A percentile compares a stretch with the other conserved stretches of the same genome.
phyloP scores from a whole-genome alignment of 92 coral and sea anemone genomes.

The Isaurus tuberculatus region DNA sequence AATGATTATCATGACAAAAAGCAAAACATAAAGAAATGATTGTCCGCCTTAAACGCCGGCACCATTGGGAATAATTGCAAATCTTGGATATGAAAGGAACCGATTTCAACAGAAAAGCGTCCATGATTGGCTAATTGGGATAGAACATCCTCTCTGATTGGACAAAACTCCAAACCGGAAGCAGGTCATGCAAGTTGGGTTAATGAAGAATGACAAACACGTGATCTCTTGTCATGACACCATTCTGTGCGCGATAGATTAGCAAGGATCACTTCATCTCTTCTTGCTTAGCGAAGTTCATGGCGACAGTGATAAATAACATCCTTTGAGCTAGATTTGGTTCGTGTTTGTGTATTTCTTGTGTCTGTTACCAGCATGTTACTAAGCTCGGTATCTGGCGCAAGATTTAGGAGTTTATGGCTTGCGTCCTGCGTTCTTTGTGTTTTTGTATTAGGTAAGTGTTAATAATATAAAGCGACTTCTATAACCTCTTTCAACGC shows the following conservation, averaged over 20 bases:
- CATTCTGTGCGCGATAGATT: slow-evolving; percentile 36
- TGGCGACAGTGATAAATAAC: neutral
- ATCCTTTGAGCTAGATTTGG: slow-evolving; percentile 10
- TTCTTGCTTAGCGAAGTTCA: neutral
- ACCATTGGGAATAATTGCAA: slow-evolving; percentile 43
- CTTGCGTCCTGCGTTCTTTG: neutral
- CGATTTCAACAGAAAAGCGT: slow-evolving; percentile 13
- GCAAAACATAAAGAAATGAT: neutral
- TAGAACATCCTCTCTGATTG: slow-evolving; percentile 22
- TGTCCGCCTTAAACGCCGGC: slow-evolving; percentile 20
- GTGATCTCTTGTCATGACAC: slow-evolving; percentile 48
- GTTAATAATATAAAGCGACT: neutral
- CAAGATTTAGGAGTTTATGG: slow-evolving; percentile 7
- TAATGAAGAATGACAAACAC: slow-evolving; percentile 54
- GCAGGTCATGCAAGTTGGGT: slow-evolving; percentile 20
- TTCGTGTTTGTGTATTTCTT: slow-evolving; percentile 9
- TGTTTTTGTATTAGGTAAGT: slow-evolving; percentile 41
- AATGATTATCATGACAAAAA: slow-evolving; percentile 45
- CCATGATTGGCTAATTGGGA: slow-evolving; percentile 12
- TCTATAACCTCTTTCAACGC: neutral
- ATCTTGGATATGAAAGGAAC: slow-evolving; percentile 18
- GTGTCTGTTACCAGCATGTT: slow-evolving; percentile 5
- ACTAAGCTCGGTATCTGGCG: neutral
- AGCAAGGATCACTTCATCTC: neutral
- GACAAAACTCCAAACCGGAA: slow-evolving; percentile 9